Evolutionary conservation across 2,888 invertebrate species (phyloP).

Genomic region (Chloroclysta siterata): DNA sequence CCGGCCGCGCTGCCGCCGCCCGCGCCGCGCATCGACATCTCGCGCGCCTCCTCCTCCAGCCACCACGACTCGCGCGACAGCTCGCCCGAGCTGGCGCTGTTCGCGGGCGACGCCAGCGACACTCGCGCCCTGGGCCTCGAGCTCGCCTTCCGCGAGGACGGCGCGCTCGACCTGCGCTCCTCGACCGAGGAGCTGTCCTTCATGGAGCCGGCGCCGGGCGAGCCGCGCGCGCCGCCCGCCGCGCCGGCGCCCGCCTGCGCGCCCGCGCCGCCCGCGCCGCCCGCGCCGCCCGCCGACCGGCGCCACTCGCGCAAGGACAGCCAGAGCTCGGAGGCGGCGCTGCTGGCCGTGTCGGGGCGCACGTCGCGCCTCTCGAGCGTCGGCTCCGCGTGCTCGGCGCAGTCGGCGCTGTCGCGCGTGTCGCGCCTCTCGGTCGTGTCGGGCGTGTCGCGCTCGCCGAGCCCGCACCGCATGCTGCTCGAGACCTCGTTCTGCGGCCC

Average conservation of each 20-base stretch:
- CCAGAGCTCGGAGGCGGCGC: slow-evolving; percentile 90
- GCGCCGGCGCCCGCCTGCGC: slow-evolving; percentile 54
- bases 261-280: slow-evolving; percentile 44
- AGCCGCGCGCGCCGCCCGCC: slow-evolving; percentile 56
- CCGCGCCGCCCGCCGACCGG: slow-evolving; percentile 75
- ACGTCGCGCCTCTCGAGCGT: slow-evolving; percentile 90
- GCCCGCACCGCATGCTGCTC: slow-evolving; percentile 95
- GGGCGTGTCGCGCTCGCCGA: slow-evolving; percentile 89
- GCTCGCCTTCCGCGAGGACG: slow-evolving; percentile 89
- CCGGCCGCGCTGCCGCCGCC: slow-evolving; percentile 83
- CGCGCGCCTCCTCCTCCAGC: slow-evolving; percentile 94
- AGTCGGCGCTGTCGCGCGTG: slow-evolving; percentile 69
- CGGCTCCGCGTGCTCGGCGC: slow-evolving; percentile 90
- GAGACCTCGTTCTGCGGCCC: slow-evolving; percentile 96
- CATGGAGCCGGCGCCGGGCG: slow-evolving; percentile 85
- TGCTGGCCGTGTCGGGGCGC: slow-evolving; percentile 91
- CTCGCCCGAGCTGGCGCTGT: slow-evolving; percentile 93
- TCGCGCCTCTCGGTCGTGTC: slow-evolving; percentile 80
- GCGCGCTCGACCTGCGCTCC: slow-evolving; percentile 92
- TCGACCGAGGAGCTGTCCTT: slow-evolving; percentile 95
- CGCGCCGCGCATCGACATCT: slow-evolving; percentile 95
- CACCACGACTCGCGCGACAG: slow-evolving; percentile 94
- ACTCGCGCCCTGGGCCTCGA: slow-evolving; percentile 65
- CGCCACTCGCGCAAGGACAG: slow-evolving; percentile 88
- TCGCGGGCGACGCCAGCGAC: slow-evolving; percentile 78